phyloP scores from a whole-genome alignment of 2,113 vertebrate species.

The Cochlearius cochlearius region DNA sequence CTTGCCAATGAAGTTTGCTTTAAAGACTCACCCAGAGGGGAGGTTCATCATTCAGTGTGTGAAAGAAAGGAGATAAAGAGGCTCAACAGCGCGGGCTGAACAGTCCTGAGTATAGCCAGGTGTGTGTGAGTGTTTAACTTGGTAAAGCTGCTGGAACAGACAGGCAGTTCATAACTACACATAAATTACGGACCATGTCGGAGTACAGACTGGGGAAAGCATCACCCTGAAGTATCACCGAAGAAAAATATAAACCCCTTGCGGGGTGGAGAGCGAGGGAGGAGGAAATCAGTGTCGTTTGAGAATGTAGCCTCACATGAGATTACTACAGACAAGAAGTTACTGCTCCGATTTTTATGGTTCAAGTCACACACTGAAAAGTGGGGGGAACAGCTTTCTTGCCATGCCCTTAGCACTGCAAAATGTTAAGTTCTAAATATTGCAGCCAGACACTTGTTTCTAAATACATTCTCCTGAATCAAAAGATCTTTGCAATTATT shows the following conservation, averaged over 20 bases:
- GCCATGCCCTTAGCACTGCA: neutral
- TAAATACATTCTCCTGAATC: neutral
- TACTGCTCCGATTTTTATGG: neutral
- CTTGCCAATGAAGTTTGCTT: neutral
- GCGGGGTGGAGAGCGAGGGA: no score
- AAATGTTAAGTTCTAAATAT: neutral
- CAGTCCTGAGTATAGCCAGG: neutral
- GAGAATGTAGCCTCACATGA: neutral
- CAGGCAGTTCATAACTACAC: neutral
- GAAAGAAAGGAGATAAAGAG: neutral
- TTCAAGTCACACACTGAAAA: neutral
- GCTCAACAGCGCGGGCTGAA: neutral
- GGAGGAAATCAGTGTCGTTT: neutral
- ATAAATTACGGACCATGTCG: fast-evolving
- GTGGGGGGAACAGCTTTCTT: neutral
- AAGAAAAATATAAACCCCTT: neutral
- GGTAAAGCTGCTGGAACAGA: neutral
- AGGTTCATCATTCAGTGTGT: neutral
- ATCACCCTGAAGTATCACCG: neutral
- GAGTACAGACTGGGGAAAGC: neutral
- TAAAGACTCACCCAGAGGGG: neutral
- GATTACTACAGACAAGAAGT: neutral
- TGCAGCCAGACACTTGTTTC: neutral
- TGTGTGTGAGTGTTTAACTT: neutral
- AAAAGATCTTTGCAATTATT: neutral